Percentiles rank a stretch among this genome's conserved stretches.
Evolutionary conservation across 2,797 vertebrate species (phyloP).

Genomic region (Tympanoctomys barrerae): DNA sequence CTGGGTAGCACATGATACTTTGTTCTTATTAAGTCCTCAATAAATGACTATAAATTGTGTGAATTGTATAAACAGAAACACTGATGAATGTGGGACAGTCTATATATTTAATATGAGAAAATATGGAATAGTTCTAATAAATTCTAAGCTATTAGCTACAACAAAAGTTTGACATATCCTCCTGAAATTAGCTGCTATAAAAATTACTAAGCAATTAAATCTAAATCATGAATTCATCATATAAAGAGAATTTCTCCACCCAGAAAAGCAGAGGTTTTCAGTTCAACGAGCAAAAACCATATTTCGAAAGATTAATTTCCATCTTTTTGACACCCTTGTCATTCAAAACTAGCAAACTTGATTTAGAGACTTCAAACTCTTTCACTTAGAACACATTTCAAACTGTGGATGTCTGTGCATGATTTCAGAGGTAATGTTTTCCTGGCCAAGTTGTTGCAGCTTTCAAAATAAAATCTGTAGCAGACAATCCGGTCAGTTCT

Average conservation of each 20-base stretch:
- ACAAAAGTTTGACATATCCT: conserved; percentile 59
- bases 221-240: conserved; percentile 58
- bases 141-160: conserved; percentile 57
- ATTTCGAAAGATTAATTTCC: conserved; percentile 84
- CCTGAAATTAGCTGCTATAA: conserved; percentile 71
- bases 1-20: background rate
- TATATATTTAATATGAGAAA: background rate
- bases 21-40: background rate
- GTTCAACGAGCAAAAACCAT: conserved; percentile 74
- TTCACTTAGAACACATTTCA: conserved; percentile 79
- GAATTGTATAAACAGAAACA: conserved; percentile 23
- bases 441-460: conserved; percentile 51
- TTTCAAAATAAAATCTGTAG: conserved; percentile 70
- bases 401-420: conserved; percentile 71
- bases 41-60: conserved; percentile 30
- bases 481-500: conserved; percentile 60
- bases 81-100: background rate
- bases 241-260: conserved; percentile 54
- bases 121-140: background rate
- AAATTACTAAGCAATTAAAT: conserved; percentile 77
- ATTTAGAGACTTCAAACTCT: conserved; percentile 79
- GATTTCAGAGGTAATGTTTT: conserved; percentile 60
- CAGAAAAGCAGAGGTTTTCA: conserved; percentile 71
- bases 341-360: conserved; percentile 79
- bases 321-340: conserved; percentile 83